Conservation (phyloP, 2,797 vertebrate species). For the Melanotaenia boesemani region DNA sequence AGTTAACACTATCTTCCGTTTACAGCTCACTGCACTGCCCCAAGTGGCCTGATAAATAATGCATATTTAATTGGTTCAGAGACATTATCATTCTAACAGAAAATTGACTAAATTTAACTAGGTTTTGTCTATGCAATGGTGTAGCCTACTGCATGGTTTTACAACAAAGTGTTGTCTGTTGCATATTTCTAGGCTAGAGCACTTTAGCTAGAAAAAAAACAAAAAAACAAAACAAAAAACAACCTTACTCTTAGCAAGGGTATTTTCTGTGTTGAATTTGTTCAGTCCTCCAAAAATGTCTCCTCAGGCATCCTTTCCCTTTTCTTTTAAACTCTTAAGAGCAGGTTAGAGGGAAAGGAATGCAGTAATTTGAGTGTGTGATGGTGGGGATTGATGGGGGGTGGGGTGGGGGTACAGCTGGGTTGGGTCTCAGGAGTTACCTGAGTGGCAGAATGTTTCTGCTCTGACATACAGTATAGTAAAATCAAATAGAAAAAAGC, state of each 20-base stretch:
- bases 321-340: conserved; percentile 53
- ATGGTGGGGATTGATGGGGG: conserved; percentile 27
- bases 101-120: too few relatives aligned
- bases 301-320: conserved; percentile 46
- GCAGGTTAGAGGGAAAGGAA: conserved; percentile 68
- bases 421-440: conserved; percentile 54
- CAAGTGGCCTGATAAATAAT: background rate
- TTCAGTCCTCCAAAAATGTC: conserved; percentile 20
- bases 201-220: conserved; percentile 20
- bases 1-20: background rate
- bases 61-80: background rate
- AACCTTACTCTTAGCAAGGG: conserved; percentile 1
- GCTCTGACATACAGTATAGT: background rate
- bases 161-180: background rate
- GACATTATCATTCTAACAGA: too few relatives aligned
- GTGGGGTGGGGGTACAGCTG: conserved; percentile 20
- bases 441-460: conserved; percentile 51
- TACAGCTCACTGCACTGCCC: background rate
- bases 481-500: background rate
- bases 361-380: conserved; percentile 72
- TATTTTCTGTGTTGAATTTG: conserved; percentile 10
- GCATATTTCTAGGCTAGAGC: background rate
- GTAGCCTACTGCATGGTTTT: background rate
- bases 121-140: too few relatives aligned
- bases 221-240: background rate